phyloP scores from a whole-genome alignment of 2,888 invertebrate genomes.

The Timema cristinae region DNA sequence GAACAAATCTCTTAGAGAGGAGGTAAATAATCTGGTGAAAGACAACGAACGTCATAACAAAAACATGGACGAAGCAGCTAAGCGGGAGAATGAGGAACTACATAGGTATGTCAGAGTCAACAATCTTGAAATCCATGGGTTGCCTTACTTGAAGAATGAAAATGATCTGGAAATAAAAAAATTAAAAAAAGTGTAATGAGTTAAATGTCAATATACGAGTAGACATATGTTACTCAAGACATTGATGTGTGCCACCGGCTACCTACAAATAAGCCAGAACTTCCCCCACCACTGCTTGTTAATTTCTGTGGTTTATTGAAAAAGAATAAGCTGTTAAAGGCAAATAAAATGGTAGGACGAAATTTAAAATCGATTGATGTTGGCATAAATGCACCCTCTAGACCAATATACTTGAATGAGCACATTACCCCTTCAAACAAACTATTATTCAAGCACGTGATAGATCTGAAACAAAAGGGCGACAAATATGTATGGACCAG shows the following conservation, averaged over 20 bases:
- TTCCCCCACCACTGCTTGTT: background rate
- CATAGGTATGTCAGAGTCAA: background rate
- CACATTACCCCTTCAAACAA: conserved; percentile 12
- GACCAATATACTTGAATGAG: background rate
- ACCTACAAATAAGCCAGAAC: background rate
- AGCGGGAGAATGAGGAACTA: background rate
- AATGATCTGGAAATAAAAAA: background rate
- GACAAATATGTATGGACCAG: background rate
- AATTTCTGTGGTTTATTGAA: background rate
- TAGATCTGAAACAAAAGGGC: background rate
- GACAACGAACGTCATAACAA: background rate
- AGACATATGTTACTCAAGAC: too few species aligned
- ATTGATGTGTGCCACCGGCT: background rate
- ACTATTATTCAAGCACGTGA: conserved; percentile 20
- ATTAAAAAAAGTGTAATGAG: background rate
- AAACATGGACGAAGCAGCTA: background rate
- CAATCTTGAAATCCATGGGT: background rate
- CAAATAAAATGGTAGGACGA: background rate
- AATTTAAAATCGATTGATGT: background rate
- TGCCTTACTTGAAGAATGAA: background rate
- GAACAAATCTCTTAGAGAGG: background rate
- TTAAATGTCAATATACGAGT: background rate
- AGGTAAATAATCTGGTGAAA: background rate
- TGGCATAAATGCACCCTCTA: background rate
- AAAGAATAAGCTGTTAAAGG: background rate